phyloP scores from a whole-genome alignment of 2,888 invertebrate species.

The Mythimna ferrago region DNA sequence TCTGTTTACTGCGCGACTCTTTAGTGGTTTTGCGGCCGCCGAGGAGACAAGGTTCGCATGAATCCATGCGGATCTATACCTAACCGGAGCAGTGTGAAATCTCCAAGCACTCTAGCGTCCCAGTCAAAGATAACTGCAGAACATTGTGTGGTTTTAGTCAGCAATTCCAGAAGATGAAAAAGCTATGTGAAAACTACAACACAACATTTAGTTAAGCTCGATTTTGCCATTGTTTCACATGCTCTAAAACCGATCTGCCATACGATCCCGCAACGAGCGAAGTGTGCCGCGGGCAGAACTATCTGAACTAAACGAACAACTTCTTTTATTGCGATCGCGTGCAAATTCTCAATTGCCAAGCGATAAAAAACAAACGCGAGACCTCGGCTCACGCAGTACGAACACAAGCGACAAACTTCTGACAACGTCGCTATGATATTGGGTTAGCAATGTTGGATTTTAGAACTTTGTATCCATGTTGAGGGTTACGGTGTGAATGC shows the following conservation, averaged over 20 bases:
- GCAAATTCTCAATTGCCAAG: slow-evolving; percentile 58
- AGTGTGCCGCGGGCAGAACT: slow-evolving; percentile 43
- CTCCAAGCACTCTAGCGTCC: too few species aligned
- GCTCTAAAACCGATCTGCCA: slow-evolving; percentile 45
- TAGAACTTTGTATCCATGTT: slow-evolving; percentile 33
- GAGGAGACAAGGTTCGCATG: too few species aligned
- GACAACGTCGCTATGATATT: slow-evolving; percentile 41
- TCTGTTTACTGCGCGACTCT: too few species aligned
- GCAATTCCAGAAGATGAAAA: too few species aligned
- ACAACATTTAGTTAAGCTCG: slow-evolving; percentile 14
- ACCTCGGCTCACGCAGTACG: slow-evolving; percentile 40
- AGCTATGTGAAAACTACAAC: not conserved
- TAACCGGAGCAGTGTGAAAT: too few species aligned
- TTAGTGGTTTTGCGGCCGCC: too few species aligned
- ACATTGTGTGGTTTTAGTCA: too few species aligned
- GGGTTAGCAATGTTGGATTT: slow-evolving; percentile 30
- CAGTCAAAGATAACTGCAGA: too few species aligned
- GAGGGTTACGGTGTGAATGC: slow-evolving; percentile 39
- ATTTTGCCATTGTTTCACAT: slow-evolving; percentile 46
- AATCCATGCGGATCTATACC: too few species aligned
- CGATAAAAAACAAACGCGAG: slow-evolving; percentile 59
- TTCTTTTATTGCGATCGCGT: slow-evolving; percentile 64
- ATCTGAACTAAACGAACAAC: slow-evolving; percentile 59
- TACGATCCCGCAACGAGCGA: slow-evolving; percentile 35
- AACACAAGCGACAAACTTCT: slow-evolving; percentile 42